phyloP scores from a whole-genome alignment of 2,888 invertebrate genomes.

The Ptychoptera albimana region DNA sequence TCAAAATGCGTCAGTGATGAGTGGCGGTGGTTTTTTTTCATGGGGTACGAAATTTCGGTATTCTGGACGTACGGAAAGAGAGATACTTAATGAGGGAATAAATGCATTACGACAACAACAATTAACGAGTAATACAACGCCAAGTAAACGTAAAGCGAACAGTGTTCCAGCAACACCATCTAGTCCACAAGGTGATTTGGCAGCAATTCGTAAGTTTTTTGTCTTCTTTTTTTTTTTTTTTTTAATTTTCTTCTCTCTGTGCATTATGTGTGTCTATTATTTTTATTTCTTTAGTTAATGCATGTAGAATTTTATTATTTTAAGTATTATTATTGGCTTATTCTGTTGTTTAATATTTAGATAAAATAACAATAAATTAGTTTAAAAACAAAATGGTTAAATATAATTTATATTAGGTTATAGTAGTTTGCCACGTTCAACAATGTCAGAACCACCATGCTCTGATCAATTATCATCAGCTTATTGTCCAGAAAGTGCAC shows the following conservation, averaged over 20 bases:
- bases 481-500: conserved; percentile 40
- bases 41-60: conserved; percentile 92
- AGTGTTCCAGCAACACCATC: conserved; percentile 80
- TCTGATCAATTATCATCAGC: conserved; percentile 35
- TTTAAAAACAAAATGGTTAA: conserved; percentile 2
- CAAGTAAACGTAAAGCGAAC: conserved; percentile 58
- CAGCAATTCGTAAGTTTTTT: conserved; percentile 34
- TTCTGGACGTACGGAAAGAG: conserved; percentile 80
- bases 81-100: conserved; percentile 71
- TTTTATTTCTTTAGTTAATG: conserved; percentile 5
- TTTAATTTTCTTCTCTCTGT: no score
- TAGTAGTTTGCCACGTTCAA: conserved; percentile 70
- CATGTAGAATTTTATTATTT: no score
- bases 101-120: conserved; percentile 45
- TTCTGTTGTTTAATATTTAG: neutral
- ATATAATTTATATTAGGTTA: conserved; percentile 39
- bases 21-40: conserved; percentile 82
- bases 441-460: conserved; percentile 56
- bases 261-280: conserved; percentile 7
- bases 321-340: no score
- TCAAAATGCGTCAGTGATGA: conserved; percentile 73
- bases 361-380: neutral
- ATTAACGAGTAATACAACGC: conserved; percentile 37
- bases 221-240: conserved; percentile 6
- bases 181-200: conserved; percentile 44